Evolutionary conservation across 2,113 vertebrate species (phyloP).

Genomic region (Caretta caretta): DNA sequence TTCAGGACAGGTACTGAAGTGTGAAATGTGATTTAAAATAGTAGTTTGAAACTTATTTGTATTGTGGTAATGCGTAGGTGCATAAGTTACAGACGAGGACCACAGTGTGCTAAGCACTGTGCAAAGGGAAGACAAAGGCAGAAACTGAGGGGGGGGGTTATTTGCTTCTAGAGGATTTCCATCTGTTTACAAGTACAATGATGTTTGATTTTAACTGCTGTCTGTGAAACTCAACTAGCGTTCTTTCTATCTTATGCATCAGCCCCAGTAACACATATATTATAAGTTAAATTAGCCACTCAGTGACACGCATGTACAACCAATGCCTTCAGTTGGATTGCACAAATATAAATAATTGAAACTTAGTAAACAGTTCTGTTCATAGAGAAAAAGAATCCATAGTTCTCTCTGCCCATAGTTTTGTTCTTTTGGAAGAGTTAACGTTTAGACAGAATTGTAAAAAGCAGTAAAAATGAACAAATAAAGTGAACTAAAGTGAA

Average conservation of each 20-base stretch:
- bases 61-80: neutral
- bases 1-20: neutral
- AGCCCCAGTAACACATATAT: neutral
- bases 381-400: neutral
- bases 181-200: neutral
- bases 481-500: neutral
- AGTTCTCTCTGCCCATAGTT: neutral
- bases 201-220: neutral
- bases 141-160: neutral
- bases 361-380: neutral
- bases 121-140: neutral
- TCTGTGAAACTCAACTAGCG: neutral
- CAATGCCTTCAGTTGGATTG: neutral
- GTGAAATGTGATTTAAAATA: neutral
- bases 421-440: neutral
- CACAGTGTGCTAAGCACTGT: neutral
- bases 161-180: neutral
- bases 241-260: neutral
- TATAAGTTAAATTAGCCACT: neutral
- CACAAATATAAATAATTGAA: neutral
- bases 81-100: neutral
- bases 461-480: neutral
- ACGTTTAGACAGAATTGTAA: neutral
- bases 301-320: neutral
- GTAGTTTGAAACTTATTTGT: neutral